Evolutionary conservation across 1,140 invertebrate species (phyloP).

Genomic region (Palaemon carinicauda): DNA sequence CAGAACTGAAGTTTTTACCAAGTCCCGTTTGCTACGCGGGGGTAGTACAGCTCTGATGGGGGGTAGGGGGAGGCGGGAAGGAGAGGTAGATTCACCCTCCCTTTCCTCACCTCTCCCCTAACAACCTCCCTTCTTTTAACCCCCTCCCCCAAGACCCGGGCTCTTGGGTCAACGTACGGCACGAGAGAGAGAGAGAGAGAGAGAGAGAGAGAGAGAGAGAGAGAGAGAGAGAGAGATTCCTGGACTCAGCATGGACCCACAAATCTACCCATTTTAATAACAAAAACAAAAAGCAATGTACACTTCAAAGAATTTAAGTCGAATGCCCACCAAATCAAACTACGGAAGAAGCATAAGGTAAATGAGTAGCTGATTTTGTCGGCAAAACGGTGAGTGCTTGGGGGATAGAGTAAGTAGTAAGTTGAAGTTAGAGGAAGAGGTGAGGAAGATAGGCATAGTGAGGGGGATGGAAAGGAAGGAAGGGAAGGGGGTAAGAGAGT

Average conservation of each 20-base stretch:
- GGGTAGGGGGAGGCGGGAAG: neutral
- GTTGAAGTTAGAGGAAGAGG: neutral
- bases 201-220: constrained; percentile 9
- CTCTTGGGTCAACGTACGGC: constrained; percentile 19
- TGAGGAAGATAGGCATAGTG: neutral
- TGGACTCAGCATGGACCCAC: neutral
- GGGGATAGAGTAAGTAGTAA: neutral
- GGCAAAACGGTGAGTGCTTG: neutral
- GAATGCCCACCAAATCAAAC: too few species aligned
- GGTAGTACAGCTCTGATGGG: neutral
- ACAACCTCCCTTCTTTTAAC: neutral
- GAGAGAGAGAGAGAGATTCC: neutral
- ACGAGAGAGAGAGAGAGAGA: constrained; percentile 17
- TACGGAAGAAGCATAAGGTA: too few species aligned
- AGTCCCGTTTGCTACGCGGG: constrained; percentile 36
- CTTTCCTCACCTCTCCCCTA: neutral
- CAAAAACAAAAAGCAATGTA: too few species aligned
- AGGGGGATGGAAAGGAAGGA: neutral
- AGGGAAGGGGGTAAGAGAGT: neutral
- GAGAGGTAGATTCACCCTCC: constrained; percentile 26
- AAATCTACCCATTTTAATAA: too few species aligned
- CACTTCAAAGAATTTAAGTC: too few species aligned
- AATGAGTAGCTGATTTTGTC: too few species aligned
- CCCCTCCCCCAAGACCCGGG: neutral
- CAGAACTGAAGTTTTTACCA: constrained; percentile 45